phyloP scores from a whole-genome alignment of 2,888 invertebrate species.

The Zygogramma bicolorata region DNA sequence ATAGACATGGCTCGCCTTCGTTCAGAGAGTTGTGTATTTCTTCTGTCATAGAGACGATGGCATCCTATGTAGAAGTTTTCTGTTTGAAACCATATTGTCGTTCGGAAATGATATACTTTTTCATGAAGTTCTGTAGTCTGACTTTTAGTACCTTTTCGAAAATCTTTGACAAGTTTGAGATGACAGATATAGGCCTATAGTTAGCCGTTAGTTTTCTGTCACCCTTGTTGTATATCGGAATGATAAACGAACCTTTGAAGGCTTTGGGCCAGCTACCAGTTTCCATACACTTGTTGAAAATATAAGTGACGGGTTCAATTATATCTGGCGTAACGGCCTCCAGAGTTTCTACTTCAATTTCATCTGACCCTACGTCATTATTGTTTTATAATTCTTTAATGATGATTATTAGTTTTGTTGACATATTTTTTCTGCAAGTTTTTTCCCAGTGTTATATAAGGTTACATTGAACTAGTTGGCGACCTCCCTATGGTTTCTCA shows the following conservation, averaged over 20 bases:
- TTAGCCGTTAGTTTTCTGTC: no score
- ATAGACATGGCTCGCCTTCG: no score
- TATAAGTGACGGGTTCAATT: neutral
- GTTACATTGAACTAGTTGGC: neutral
- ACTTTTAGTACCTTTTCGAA: no score
- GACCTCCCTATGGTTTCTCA: neutral
- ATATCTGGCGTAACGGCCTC: neutral
- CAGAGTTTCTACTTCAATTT: constrained; percentile 10
- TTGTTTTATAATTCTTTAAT: neutral
- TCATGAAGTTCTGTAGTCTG: no score
- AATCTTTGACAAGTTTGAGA: no score
- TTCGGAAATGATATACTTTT: no score
- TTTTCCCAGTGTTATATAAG: neutral
- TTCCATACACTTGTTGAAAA: constrained; percentile 1
- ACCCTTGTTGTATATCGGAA: neutral
- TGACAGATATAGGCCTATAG: no score
- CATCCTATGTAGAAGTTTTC: no score
- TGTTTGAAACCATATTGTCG: no score
- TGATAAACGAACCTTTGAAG: neutral
- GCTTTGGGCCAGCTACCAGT: constrained; percentile 7
- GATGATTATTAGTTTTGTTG: neutral
- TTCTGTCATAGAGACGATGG: no score
- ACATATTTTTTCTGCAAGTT: constrained; percentile 12
- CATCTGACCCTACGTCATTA: neutral
- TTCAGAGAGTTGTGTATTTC: no score